Evolutionary conservation across 2,113 vertebrate species (phyloP).

Genomic region (Caretta caretta): DNA sequence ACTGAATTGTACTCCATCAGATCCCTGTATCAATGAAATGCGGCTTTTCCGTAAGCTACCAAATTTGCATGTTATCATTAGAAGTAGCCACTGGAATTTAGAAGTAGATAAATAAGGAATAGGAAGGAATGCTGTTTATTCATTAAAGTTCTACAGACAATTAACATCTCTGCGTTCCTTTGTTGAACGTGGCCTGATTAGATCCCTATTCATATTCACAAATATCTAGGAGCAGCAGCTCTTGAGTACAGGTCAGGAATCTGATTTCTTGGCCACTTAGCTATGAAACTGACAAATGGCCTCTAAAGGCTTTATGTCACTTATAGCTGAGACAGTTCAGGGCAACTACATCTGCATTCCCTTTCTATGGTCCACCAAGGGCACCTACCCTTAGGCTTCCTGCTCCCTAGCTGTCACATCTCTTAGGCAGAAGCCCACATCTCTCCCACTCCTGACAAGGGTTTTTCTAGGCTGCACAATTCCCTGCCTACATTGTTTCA

Average conservation of each 20-base stretch:
- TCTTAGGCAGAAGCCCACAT: not conserved
- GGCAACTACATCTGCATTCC: not conserved
- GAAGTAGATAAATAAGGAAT: not conserved
- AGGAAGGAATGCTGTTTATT: not conserved
- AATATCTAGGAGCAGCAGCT: not conserved
- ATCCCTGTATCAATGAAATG: not conserved
- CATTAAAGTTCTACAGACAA: slow-evolving; percentile 38
- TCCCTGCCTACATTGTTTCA: not conserved
- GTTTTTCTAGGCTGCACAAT: not conserved
- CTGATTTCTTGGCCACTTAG: not conserved
- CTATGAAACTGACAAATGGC: not conserved
- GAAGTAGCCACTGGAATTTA: not conserved
- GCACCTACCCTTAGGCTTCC: not conserved
- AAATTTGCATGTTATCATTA: not conserved
- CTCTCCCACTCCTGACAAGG: not conserved
- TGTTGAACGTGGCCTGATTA: slow-evolving; percentile 51
- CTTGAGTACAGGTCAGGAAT: not conserved
- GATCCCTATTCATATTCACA: slow-evolving; percentile 29
- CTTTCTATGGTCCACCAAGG: not conserved
- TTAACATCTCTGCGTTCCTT: slow-evolving; percentile 20
- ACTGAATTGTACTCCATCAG: too few relatives aligned
- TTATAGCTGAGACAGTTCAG: too few relatives aligned
- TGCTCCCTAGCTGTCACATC: not conserved
- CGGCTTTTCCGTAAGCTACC: not conserved
- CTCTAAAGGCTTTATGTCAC: not conserved